A percentile compares a stretch with the other conserved stretches of the same genome.
Conservation (phyloP, 2,113 vertebrate species). For the Tringa solitaria region DNA sequence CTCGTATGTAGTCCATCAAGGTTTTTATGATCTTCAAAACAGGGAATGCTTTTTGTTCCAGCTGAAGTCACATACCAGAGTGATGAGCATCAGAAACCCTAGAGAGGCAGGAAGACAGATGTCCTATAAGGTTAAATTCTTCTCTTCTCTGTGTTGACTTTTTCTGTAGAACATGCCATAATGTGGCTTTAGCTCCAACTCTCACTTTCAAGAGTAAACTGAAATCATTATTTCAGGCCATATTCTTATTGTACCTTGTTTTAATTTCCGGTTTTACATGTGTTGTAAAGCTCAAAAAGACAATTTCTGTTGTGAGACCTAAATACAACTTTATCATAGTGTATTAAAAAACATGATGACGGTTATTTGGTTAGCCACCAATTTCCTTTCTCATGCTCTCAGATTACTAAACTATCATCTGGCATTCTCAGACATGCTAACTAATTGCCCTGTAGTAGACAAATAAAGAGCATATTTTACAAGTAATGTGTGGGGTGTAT, state of each 20-base stretch:
- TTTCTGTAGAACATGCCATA: not conserved
- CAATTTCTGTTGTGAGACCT: not conserved
- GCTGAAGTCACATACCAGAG: conserved; percentile 48
- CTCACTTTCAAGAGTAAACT: not conserved
- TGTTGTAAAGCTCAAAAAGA: not conserved
- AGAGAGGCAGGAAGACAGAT: conserved; percentile 31
- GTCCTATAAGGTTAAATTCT: conserved; percentile 48
- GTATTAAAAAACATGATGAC: not conserved
- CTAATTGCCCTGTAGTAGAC: conserved; percentile 35
- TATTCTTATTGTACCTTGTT: not conserved
- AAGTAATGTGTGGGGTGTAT: not conserved
- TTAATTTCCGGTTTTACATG: not conserved
- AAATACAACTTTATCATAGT: not conserved
- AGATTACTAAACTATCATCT: conserved; percentile 42
- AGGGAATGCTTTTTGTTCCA: conserved; percentile 44
- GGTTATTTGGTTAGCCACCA: conserved; percentile 60
- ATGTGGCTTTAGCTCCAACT: not conserved
- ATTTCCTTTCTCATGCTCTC: conserved; percentile 57
- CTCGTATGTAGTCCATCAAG: not conserved
- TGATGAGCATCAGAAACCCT: conserved; percentile 39
- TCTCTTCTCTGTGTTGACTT: not conserved
- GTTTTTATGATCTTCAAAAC: conserved; percentile 42
- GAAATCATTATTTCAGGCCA: not conserved
- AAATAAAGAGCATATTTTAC: conserved; percentile 46
- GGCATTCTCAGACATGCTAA: conserved; percentile 31